Conservation (phyloP, 2,888 invertebrate genomes). For the Eristalis tenax region DNA sequence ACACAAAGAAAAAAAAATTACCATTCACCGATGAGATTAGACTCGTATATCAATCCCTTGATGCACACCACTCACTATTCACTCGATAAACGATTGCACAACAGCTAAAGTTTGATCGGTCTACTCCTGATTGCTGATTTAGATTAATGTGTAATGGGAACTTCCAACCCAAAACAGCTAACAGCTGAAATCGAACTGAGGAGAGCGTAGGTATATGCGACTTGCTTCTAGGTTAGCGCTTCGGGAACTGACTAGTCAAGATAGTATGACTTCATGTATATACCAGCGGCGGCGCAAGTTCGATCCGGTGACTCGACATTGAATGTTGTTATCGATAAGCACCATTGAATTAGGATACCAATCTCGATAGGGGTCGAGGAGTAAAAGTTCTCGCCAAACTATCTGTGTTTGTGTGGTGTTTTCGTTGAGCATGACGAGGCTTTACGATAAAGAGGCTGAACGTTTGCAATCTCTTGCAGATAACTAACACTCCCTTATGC, state of each 20-base stretch:
- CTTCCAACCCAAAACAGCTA: not conserved
- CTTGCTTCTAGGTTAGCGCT: not conserved
- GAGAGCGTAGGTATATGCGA: not conserved
- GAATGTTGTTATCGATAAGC: not conserved
- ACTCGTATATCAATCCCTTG: not conserved
- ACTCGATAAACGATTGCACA: not conserved
- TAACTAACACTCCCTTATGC: not conserved
- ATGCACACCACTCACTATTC: not conserved
- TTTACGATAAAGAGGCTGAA: not conserved
- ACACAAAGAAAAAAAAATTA: not conserved
- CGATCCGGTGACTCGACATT: not conserved
- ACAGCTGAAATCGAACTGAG: not conserved
- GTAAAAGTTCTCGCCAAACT: not conserved
- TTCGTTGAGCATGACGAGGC: slow-evolving; percentile 6
- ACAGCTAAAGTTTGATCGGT: not conserved
- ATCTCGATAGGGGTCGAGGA: not conserved
- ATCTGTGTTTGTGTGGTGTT: not conserved
- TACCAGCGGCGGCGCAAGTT: not conserved
- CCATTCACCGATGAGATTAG: not conserved
- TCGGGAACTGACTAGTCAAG: not conserved
- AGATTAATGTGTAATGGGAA: not conserved
- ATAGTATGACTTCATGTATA: not conserved
- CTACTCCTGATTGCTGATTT: not conserved
- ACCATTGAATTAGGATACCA: not conserved
- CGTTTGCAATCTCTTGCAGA: not conserved